Conservation (phyloP, 2,888 invertebrate genomes). For the Malthinus flaveolus region DNA sequence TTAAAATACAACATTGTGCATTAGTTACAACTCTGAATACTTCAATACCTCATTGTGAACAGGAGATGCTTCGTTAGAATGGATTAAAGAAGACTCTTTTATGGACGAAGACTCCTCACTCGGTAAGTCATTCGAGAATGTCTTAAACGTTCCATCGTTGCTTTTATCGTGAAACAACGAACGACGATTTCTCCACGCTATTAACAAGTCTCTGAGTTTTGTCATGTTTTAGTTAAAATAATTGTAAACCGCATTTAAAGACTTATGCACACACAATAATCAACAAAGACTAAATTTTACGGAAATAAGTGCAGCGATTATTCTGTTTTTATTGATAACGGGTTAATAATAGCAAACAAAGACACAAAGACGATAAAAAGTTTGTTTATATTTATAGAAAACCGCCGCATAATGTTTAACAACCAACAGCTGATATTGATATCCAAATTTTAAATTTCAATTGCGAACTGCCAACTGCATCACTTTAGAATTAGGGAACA, state of each 20-base stretch:
- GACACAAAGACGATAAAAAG: background rate
- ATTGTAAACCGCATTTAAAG: background rate
- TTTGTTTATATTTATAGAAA: too few species aligned
- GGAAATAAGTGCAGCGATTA: background rate
- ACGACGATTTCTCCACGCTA: constrained; percentile 44
- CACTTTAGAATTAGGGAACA: too few species aligned
- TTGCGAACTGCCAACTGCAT: too few species aligned
- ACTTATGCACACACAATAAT: background rate
- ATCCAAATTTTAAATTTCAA: too few species aligned
- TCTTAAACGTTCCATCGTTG: constrained; percentile 61
- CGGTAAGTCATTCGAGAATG: constrained; percentile 61
- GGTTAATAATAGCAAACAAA: constrained; percentile 1
- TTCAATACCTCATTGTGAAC: constrained; percentile 12
- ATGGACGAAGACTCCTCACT: constrained; percentile 51
- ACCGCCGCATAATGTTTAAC: too few species aligned
- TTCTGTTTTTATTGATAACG: background rate
- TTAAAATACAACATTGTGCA: constrained; percentile 7
- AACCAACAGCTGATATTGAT: too few species aligned
- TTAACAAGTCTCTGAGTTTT: constrained; percentile 46
- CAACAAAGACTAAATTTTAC: background rate
- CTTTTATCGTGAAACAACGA: constrained; percentile 12
- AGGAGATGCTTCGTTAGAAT: constrained; percentile 53
- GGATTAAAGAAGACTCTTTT: constrained; percentile 60
- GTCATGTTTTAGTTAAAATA: constrained; percentile 37
- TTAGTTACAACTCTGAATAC: background rate